Conservation (phyloP, 2,113 vertebrate genomes). For the Daubentonia madagascariensis region DNA sequence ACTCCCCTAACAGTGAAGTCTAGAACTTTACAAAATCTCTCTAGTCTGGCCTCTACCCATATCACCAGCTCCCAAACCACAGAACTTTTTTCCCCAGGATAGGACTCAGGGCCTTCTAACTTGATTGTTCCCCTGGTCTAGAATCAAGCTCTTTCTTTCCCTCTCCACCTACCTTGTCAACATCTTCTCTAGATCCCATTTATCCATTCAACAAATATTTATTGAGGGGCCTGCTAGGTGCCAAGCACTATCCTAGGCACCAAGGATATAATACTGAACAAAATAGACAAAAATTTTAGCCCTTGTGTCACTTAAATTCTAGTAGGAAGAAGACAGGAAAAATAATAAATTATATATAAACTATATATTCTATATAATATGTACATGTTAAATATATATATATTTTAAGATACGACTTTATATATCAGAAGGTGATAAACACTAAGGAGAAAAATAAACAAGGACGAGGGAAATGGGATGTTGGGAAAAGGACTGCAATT, state of each 20-base stretch:
- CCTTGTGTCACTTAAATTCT: neutral
- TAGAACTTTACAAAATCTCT: conserved; percentile 11
- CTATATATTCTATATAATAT: neutral
- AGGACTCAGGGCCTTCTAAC: neutral
- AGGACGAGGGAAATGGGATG: neutral
- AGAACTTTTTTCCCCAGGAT: conserved; percentile 15
- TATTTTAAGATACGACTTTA: neutral
- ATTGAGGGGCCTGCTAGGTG: neutral
- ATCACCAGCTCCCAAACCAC: neutral
- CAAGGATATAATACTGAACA: neutral
- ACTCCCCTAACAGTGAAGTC: neutral
- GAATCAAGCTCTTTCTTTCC: neutral
- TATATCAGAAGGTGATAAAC: neutral
- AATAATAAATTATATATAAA: neutral
- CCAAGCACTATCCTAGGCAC: neutral
- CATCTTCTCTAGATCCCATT: neutral
- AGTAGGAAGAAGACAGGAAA: conserved; percentile 17
- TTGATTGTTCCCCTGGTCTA: neutral
- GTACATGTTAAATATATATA: neutral
- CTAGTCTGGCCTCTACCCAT: neutral
- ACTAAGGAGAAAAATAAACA: conserved; percentile 40
- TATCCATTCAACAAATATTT: conserved; percentile 19
- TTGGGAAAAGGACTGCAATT: neutral
- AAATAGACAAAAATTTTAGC: conserved; percentile 13
- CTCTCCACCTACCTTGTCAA: neutral